Evolutionary conservation across 2,888 invertebrate genomes (phyloP), one percentile per base, ranked within the genome.

Genomic region (Elysia crispata): DNA sequence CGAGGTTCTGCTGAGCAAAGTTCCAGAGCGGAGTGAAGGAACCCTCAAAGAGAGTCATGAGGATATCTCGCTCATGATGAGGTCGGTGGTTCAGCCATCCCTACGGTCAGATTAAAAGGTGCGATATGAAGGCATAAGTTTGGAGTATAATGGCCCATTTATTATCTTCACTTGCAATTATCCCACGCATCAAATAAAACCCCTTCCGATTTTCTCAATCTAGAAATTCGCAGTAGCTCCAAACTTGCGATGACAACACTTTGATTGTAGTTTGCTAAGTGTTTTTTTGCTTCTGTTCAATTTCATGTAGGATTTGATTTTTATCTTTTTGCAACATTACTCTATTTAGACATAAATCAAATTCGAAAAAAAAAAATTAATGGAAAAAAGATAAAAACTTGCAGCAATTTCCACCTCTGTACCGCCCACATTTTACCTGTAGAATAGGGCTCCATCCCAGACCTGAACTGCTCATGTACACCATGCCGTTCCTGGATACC

Each of bases 391-490:
- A n/a, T 1, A 30, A 31, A 23, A 30, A 70, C n/a, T 30, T 15
- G 18, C 30, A 15, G 20, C 30, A 70, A 70, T 25, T 23, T 33
- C 6, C 15, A 0, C 18, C n/a, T 25, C 20, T n/a, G 25, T 13
- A 28, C 11, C 11, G 41, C 41, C 41, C 41, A 41, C 50, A 54
- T 6, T 25, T 72, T 79, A 91, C 95, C 96, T 0, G 97, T 90
- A 98, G 94, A 77, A 98, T 96, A 89, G 98, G 98, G 87, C 95
- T 95, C 96, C 98, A 98, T 90, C 96, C 96, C 73, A 98, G 93
- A 0, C 97, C 98, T 0, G 98, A 98, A 0, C 97, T 97, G 88
- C 98, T 98, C 98, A 98, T 98, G 91, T 97, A 98, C 6, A 92
- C 92, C 92, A 92, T 92, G 64, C 97, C 97, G 90, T 97, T 97